Evolutionary conservation across 2,113 vertebrate species (phyloP).

Genomic region (Ginglymostoma cirratum): DNA sequence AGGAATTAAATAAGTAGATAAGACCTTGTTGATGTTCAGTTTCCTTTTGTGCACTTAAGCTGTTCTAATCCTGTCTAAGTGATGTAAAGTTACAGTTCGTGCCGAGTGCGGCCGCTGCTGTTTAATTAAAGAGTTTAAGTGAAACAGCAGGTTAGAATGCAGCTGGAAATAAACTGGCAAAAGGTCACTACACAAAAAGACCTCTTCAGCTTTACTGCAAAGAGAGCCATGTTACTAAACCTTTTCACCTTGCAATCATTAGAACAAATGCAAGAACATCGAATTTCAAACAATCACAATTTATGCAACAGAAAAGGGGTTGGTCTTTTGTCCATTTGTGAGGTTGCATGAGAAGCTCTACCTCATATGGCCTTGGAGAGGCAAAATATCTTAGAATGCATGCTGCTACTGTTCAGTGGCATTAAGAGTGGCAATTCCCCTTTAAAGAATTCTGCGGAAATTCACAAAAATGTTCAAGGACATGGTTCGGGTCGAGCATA

Average conservation of each 20-base stretch:
- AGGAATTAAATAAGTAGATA: background rate
- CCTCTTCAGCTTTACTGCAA: background rate
- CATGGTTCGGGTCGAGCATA: background rate
- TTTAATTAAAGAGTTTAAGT: background rate
- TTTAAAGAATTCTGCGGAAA: background rate
- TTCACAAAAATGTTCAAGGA: too few relatives aligned
- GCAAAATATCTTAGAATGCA: background rate
- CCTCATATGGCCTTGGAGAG: background rate
- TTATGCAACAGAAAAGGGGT: background rate
- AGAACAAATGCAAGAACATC: background rate
- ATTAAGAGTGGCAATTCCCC: background rate
- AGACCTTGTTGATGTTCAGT: background rate
- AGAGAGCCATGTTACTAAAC: background rate
- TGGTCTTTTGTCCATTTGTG: background rate
- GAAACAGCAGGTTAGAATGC: background rate
- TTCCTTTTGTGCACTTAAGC: background rate
- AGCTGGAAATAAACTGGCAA: background rate
- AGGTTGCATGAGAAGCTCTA: background rate
- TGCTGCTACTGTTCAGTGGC: background rate
- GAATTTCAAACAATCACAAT: background rate
- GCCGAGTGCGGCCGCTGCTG: background rate
- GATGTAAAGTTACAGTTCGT: background rate
- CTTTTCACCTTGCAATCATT: background rate
- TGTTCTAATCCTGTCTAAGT: background rate
- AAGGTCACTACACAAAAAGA: background rate